Conservation (phyloP, 2,113 vertebrate genomes). For the Pseudolaguvia tuberculata region DNA sequence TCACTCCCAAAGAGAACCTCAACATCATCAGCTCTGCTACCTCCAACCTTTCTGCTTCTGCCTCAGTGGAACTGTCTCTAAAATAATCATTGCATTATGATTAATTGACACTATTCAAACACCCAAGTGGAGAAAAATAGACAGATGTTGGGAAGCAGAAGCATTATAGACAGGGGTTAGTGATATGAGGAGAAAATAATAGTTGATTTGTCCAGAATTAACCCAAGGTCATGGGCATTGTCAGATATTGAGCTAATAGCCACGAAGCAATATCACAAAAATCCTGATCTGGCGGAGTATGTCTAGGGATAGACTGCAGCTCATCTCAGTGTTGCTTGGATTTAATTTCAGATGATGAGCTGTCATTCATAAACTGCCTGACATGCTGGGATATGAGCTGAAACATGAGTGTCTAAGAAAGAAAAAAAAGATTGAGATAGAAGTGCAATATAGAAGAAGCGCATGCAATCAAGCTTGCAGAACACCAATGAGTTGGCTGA, state of each 20-base stretch:
- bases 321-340: not conserved
- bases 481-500: not conserved
- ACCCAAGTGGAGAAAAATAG: not conserved
- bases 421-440: not conserved
- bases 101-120: too few species aligned
- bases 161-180: not conserved
- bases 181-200: not conserved
- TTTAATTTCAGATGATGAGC: slow-evolving; percentile 18
- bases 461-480: not conserved
- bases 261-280: not conserved
- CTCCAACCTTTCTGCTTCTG: too few species aligned
- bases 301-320: not conserved
- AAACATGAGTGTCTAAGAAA: not conserved
- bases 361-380: slow-evolving; percentile 11
- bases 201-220: slow-evolving; percentile 5
- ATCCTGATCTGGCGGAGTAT: not conserved
- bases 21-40: too few species aligned
- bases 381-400: not conserved
- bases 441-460: not conserved
- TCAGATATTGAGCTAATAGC: not conserved
- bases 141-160: not conserved
- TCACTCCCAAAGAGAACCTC: too few species aligned
- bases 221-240: not conserved
- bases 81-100: too few species aligned
- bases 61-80: too few species aligned